These are phyloP conservation scores for Galbula dea DNA, from an alignment of 2,113 vertebrate genomes.

Conservation along the genomic window DNA sequence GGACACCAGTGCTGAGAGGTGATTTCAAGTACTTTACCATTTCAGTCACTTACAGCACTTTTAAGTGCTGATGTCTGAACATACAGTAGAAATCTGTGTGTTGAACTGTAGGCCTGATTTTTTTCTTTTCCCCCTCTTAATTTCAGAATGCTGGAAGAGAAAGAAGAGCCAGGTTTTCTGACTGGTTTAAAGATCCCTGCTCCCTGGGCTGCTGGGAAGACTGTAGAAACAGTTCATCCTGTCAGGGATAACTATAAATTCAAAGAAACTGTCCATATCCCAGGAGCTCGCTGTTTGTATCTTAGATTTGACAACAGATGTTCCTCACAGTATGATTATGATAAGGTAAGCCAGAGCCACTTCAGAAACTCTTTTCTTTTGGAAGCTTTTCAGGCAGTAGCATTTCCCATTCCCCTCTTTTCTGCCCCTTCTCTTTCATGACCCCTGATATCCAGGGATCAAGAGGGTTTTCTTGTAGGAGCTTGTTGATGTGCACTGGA, in stretches of 20 bases:
- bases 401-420: slow-evolving; percentile 45
- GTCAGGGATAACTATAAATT: slow-evolving; percentile 99
- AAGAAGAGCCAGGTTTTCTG: slow-evolving; percentile 95
- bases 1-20: neutral
- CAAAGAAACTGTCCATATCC: slow-evolving; percentile 97
- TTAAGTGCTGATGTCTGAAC: neutral
- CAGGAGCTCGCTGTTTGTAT: slow-evolving; percentile 94
- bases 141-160: slow-evolving; percentile 91
- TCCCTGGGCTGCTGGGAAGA: slow-evolving; percentile 97
- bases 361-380: neutral
- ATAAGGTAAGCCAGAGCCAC: slow-evolving; percentile 82
- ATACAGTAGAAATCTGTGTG: neutral
- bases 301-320: slow-evolving; percentile 96
- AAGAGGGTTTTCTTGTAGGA: neutral
- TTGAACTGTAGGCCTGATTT: neutral
- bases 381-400: neutral
- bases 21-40: neutral
- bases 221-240: slow-evolving; percentile 95
- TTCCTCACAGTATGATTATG: slow-evolving; percentile 98
- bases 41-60: too few relatives aligned
- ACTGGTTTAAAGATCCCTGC: slow-evolving; percentile 97
- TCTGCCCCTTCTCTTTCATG: neutral
- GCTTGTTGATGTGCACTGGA: neutral
- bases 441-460: neutral
- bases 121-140: neutral